Percentiles rank a stretch among this genome's conserved stretches.
Evolutionary conservation across 2,888 invertebrate genomes (phyloP).

Genomic region (Pachliopta kotzebuea): DNA sequence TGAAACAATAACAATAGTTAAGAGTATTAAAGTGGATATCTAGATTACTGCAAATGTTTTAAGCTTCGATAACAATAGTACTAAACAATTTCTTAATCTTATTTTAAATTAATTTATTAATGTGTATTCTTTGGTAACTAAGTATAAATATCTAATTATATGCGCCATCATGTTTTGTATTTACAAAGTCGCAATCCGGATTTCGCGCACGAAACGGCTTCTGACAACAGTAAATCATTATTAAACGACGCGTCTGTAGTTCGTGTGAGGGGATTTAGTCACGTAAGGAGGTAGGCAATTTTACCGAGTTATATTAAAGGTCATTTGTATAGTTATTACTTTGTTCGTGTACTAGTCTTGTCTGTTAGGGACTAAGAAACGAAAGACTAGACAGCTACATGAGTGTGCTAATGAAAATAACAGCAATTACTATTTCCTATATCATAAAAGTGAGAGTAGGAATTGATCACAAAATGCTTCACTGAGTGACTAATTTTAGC

Average conservation of each 20-base stretch:
- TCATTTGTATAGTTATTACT: slow-evolving; percentile 16
- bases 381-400: neutral
- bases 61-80: too few relatives aligned
- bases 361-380: slow-evolving; percentile 2
- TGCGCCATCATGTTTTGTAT: slow-evolving; percentile 4
- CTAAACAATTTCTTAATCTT: too few relatives aligned
- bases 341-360: neutral
- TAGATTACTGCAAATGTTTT: too few relatives aligned
- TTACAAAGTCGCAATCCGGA: slow-evolving; percentile 14
- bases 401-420: neutral
- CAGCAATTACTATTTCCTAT: too few relatives aligned
- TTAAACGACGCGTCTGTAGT: slow-evolving; percentile 10
- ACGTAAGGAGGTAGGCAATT: slow-evolving; percentile 26
- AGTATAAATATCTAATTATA: slow-evolving; percentile 11
- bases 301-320: slow-evolving; percentile 24
- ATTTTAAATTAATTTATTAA: neutral
- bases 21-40: too few relatives aligned
- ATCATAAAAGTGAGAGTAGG: too few relatives aligned
- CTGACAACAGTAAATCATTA: slow-evolving; percentile 24
- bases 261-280: slow-evolving; percentile 16
- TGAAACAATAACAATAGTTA: too few relatives aligned
- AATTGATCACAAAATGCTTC: too few relatives aligned
- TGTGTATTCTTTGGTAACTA: too few relatives aligned
- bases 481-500: too few relatives aligned
- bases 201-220: slow-evolving; percentile 21